Conservation (phyloP, 2,888 invertebrate genomes). For the Zeuzera pyrina region DNA sequence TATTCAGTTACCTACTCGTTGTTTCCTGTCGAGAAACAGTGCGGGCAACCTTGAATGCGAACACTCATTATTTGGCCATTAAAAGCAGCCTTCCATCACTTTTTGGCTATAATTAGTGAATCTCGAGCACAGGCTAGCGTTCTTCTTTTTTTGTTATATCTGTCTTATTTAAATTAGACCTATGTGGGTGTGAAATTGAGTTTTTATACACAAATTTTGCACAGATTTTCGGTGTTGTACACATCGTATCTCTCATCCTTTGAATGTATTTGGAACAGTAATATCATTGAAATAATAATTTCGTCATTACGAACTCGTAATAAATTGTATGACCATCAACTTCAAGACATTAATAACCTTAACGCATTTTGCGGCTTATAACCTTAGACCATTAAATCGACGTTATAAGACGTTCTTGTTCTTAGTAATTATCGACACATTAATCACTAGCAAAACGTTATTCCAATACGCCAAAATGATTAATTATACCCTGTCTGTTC, state of each 20-base stretch:
- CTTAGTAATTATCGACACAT: constrained; percentile 41
- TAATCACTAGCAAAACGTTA: constrained; percentile 43
- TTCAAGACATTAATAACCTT: constrained; percentile 23
- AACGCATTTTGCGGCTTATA: constrained; percentile 30
- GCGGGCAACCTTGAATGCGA: constrained; percentile 52
- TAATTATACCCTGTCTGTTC: constrained; percentile 37
- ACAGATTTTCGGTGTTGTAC: no score
- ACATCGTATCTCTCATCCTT: no score
- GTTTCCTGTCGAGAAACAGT: constrained; percentile 62
- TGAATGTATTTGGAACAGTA: no score
- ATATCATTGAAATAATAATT: constrained; percentile 17
- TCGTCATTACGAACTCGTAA: constrained; percentile 21
- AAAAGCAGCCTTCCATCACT: constrained; percentile 50
- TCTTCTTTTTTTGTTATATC: no score
- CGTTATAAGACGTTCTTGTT: constrained; percentile 20
- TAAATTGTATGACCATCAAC: constrained; percentile 8
- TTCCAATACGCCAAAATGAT: constrained; percentile 39
- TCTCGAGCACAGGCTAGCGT: no score
- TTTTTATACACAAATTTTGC: no score
- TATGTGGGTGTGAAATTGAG: no score
- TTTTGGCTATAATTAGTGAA: constrained; percentile 43
- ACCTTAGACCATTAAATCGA: constrained; percentile 25
- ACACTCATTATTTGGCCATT: constrained; percentile 63
- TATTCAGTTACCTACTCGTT: constrained; percentile 55
- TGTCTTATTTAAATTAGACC: no score